Base-by-base conservation (phyloP, 1,140 invertebrate species). In the Brachionus paranguensis region DNA sequence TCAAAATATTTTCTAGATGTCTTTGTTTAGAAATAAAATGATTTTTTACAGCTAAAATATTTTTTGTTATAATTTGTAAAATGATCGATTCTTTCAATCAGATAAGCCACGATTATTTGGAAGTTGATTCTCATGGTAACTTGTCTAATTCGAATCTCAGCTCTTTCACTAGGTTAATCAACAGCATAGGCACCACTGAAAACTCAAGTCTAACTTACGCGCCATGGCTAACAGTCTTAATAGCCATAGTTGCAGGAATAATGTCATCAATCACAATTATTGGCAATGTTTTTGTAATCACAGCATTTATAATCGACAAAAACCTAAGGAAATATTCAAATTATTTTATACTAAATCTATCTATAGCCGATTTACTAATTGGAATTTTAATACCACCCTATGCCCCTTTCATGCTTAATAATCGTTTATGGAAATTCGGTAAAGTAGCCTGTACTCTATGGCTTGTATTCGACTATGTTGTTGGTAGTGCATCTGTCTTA, bases 271-370 rank as follows among this genome's bases (percentile, higher is more conserved):
- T 84, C 29, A 85, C 85, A 27, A 65, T 85, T 24, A 53, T 68
- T 0, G 87, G 87, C 8, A 88, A 88, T 68, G 37, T 85, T 6
- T 78, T 87, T 27, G 86, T 86, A 11, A 86, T 87, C 10, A 55
- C 86, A 12, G 85, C 87, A 0, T 88, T 86, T 68, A 72, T 86
- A 5, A 68, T 64, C 53, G 87, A 88, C 84, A 85, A 76, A 70
- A 84, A 85, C n/a, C 85, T 88, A 6, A 85, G 84, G 12, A 86
- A 85, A 20, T 85, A 86, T 5, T 86, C 86, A 68, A 88, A 88
- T 81, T 85, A 86, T n/a, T 88, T 87, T 68, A 84, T 88, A 10
- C 83, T 87, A 7, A 87, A 88, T 79, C 84, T 88, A 20, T 87
- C 87, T 11, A 70, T 87, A 7, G 85, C 86, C 1, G 88, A 88